Base-by-base conservation (phyloP, 2,888 invertebrate species). In the Polydrusus tereticollis region DNA sequence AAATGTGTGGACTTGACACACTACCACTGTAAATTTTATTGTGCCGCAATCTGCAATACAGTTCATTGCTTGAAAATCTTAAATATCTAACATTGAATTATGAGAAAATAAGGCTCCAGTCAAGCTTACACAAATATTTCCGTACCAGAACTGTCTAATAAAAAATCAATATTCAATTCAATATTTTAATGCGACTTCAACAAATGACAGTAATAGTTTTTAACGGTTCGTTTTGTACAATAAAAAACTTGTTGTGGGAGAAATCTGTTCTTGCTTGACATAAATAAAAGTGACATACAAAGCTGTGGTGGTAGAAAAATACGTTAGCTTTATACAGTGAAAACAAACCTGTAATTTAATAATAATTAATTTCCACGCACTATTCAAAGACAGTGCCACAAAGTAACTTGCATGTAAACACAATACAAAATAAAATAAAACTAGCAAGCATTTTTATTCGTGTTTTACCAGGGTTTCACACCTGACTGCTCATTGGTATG, bases 401-500 rank as follows among this genome's bases (percentile, higher is more conserved):
- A n/a, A n/a, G n/a, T n/a, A n/a, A n/a, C n/a, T n/a, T n/a, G n/a
- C n/a, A n/a, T n/a, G n/a, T n/a, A n/a, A n/a, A n/a, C n/a, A n/a
- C n/a, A n/a, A n/a, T n/a, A n/a, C n/a, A n/a, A n/a, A n/a, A n/a
- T n/a, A n/a, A n/a, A n/a, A n/a, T n/a, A n/a, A n/a, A n/a, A n/a
- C n/a, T n/a, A 41, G 16, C 0, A 23, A 52, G 26, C 50, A 52
- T 52, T 52, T 52, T 14, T 26, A 26, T 52, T 52, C 14, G 26
- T 1, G 26, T 14, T 23, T n/a, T 26, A 16, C 26, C 7, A 14
- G 7, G n/a, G 18, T 45, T 62, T 62, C 62, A 62, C 45, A 62
- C 62, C 18, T 45, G 43, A 62, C 45, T 43, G 45, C 16, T 26
- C 62, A 16, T 29, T 8, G 62, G 45, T 62, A 62, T 62, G 62